A percentile compares a stretch with the other conserved stretches of the same genome.
phyloP scores from a whole-genome alignment of 2,113 vertebrate species.

The Athene cunicularia region DNA sequence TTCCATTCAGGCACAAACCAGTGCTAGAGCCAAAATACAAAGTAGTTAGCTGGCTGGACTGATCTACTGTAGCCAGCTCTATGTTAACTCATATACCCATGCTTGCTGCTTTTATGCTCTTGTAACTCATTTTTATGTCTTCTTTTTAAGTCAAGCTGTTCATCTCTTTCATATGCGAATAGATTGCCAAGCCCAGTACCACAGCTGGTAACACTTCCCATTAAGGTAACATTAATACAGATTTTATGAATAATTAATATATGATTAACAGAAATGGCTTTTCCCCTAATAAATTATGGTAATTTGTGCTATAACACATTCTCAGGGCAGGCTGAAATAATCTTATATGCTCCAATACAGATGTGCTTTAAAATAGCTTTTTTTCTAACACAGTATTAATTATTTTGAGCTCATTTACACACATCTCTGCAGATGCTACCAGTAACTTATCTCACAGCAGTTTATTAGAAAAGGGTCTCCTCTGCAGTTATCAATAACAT shows the following conservation, averaged over 20 bases:
- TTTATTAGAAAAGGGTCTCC: neutral
- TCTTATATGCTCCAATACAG: neutral
- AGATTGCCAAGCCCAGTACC: neutral
- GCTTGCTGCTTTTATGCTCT: conserved; percentile 42
- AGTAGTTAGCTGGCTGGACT: neutral
- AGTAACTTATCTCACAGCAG: conserved; percentile 34
- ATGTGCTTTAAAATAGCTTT: neutral
- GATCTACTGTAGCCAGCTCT: neutral
- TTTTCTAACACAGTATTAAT: conserved; percentile 17
- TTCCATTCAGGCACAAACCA: conserved; percentile 39
- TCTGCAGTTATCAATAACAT: conserved; percentile 39
- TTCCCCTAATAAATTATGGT: conserved; percentile 54
- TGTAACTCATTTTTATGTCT: conserved; percentile 67
- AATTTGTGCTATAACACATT: conserved; percentile 20
- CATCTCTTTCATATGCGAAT: neutral
- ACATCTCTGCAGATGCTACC: conserved; percentile 1
- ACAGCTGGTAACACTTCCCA: conserved; percentile 47
- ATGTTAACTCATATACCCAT: neutral
- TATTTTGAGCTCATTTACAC: conserved; percentile 34
- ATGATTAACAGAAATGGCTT: conserved; percentile 66
- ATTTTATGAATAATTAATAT: conserved; percentile 73
- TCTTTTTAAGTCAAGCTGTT: conserved; percentile 30
- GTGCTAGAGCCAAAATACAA: conserved; percentile 32
- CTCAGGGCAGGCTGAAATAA: neutral
- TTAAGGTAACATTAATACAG: conserved; percentile 66